Evolutionary conservation across 2,113 vertebrate species (phyloP), one percentile per base, ranked within the genome.

Genomic region (Carassius gibelio): DNA sequence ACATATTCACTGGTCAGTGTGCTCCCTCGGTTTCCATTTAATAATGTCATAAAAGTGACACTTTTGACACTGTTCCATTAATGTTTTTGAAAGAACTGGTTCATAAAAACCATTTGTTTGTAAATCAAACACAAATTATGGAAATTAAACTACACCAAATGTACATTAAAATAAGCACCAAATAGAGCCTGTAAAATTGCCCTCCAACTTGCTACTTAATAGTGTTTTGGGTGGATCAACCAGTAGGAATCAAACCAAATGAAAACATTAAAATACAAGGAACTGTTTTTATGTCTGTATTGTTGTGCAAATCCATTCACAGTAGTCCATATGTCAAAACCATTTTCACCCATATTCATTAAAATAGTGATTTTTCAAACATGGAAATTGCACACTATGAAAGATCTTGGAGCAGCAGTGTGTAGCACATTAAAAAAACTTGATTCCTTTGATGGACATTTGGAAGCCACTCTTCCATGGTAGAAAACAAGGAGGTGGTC

Each of bases 261-360:
- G 21, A 74, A 74, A 75, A 23, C 42, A 75, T 48, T 15, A 75
- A 75, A 74, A 48, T 4, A 45, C 71, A 50, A 75, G 38, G 13
- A 75, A 42, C 21, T 75, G 71, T 75, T 48, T 75, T 48, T 75
- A 75, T 75, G 23, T 75, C 38, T 48, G 38, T 15, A 75, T 48
- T 74, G 42, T 48, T 50, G 21, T 48, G 71, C 42, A 75, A 75
- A 75, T 50, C 19, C 42, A 74, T 74, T 21, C 36, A 36, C 17
- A 71, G 36, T 42, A 71, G 8, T 71, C 19, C 10, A 42, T 71
- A 71, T 71, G 68, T 42, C 68, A 42, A 42, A 42, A 42, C 36
- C 8, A 21, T 42, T 71, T 23, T 48, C 42, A 75, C 71, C 26
- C 13, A 75, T 48, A 50, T 75, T 45, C 48, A 75, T 23, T 75